A percentile compares a stretch with the other conserved stretches of the same genome.
These are phyloP conservation scores for Sebastes flavidus DNA, from an alignment of 2,797 vertebrate species.

Conservation along the genomic window DNA sequence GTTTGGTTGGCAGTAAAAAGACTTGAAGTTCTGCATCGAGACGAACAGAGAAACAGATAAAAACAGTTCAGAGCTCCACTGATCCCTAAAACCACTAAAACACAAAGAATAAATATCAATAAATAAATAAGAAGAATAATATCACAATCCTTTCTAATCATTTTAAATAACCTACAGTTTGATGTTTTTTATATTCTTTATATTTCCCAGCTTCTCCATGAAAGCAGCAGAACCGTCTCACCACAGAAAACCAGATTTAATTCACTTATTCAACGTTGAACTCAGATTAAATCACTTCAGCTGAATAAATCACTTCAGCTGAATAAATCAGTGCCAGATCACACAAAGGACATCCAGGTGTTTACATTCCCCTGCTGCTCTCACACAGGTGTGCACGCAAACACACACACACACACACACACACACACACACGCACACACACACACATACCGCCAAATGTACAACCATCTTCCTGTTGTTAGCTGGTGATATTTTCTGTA, in stretches of 20 bases:
- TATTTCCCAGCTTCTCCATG: not conserved
- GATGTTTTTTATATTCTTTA: not conserved
- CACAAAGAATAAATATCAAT: too few relatives aligned
- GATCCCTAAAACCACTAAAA: too few relatives aligned
- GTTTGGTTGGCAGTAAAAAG: too few relatives aligned
- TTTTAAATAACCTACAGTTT: not conserved
- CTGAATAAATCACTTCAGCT: conserved; percentile 10
- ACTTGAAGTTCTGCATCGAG: too few relatives aligned
- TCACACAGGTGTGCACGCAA: conserved; percentile 21
- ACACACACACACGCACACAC: conserved; percentile 38
- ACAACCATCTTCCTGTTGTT: not conserved
- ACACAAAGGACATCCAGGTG: conserved; percentile 59
- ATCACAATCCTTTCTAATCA: not conserved
- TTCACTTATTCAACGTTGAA: not conserved
- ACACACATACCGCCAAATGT: not conserved
- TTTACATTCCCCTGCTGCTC: conserved; percentile 75
- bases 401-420: conserved; percentile 41
- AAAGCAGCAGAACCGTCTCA: not conserved
- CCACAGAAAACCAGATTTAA: not conserved
- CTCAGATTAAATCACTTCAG: not conserved
- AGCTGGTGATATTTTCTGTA: not conserved
- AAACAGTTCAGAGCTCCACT: too few relatives aligned
- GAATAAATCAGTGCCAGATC: conserved; percentile 39
- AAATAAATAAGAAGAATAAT: too few relatives aligned
- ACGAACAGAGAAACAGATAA: too few relatives aligned